Base-by-base conservation (phyloP, 2,113 vertebrate species). In the Thalassoma bifasciatum region DNA sequence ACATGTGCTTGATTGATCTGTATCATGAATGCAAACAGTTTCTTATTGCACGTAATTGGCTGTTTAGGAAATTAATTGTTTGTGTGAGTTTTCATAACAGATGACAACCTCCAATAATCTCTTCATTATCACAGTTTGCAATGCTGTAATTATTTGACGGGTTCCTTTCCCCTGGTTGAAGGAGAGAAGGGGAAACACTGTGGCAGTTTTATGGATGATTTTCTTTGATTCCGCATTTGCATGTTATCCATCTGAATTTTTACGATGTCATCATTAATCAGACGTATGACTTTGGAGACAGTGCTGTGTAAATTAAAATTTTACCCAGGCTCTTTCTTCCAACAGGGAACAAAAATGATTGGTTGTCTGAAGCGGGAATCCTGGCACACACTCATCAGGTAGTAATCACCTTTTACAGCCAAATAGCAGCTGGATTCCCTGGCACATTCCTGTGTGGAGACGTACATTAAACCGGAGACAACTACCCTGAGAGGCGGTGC, bases 251-350 rank as follows among this genome's bases (percentile, higher is more conserved):
- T 73, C 54, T 63, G 21, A 72, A 80, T 70, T 75, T 37, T 74
- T 11, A 37, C 47, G 57, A 53, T 61, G 26, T 85, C 74, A 87
- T 80, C 72, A 77, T 30, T 56, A 56, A 42, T 72, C 56, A 66
- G 61, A 51, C 56, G 36, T 38, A 51, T 69, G 54, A 77, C 49
- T 71, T 50, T 36, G 56, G 61, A 72, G 54, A 57, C 42, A 19
- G 40, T 22, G 51, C 61, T 42, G 44, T 46, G 64, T 58, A 54
- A 72, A 79, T 77, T 72, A 17, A 69, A 75, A 83, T 87, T 47
- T 66, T 44, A 59, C 63, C 23, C 26, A 60, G 54, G 30, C 61
- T 64, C 60, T 64, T 49, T 63, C 63, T 46, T 77, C 58, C 54
- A 24, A 65, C 63, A 68, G 52, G 47, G 21, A 81, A 75, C 22